Base-by-base conservation (phyloP, 2,797 vertebrate species). In the Hippoglossus hippoglossus region DNA sequence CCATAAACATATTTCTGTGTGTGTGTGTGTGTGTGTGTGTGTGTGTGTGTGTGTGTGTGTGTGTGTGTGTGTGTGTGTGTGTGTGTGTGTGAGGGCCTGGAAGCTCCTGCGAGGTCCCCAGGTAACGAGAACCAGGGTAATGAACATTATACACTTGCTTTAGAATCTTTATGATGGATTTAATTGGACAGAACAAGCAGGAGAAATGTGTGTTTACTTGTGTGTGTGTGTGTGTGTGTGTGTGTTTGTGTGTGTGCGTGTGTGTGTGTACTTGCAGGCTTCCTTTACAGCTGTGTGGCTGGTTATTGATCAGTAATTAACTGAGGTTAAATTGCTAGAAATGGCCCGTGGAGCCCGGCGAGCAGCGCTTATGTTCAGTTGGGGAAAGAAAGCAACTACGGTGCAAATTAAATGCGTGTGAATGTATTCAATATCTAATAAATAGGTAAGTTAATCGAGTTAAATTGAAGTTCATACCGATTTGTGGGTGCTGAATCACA, bases 51-150 rank as follows among this genome's bases (percentile, higher is more conserved):
- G 55, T 21, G 24, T 62, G 56, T 51, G 52, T 60, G 56, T 54
- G 61, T 73, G n/a, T 53, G 62, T 72, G 49, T 22, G 56, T 62
- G 54, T 24, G 24, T 24, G 24, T 24, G 24, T 44, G 61, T 71
- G 56, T n/a, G 21, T 54, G 62, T 73, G 49, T 22, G 56, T 63
- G 55, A 41, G 46, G 5, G 46, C 18, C 47, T 53, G 50, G 59
- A 59, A 75, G 82, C 64, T 87, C 64, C 64, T 56, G 77, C 58
- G 1, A 82, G 75, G 86, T 83, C 76, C 73, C 70, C 61, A 73
- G 67, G 66, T 91, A 88, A 91, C 91, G 82, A 89, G 82, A 92
- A 90, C 76, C 91, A 90, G 90, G 71, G 76, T 84, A 80, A 87
- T 80, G 86, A 64, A 63, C 7, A 84, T 90, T 87, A 86, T 87